A percentile compares a stretch with the other conserved stretches of the same genome.
Conservation (phyloP, 2,888 invertebrate genomes). For the Drosophila parthenogenetica region DNA sequence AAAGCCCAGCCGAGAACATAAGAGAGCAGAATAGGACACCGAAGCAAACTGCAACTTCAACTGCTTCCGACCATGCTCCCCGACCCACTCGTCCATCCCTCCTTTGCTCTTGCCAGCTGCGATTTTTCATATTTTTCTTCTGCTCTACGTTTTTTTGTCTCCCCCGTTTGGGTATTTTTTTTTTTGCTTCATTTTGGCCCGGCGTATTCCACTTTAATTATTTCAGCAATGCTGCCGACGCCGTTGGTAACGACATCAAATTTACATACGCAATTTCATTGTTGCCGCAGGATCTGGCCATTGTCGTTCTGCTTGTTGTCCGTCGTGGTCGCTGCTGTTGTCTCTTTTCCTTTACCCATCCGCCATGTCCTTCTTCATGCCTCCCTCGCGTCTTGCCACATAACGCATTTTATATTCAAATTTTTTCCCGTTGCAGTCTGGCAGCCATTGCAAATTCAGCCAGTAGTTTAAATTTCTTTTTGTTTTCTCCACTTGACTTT, state of each 20-base stretch:
- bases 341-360: conserved; percentile 2
- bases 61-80: neutral
- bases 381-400: conserved; percentile 49
- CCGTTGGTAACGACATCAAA: conserved; percentile 80
- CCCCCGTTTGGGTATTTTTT: neutral
- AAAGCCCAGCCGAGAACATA: conserved; percentile 12
- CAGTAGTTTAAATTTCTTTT: conserved; percentile 49
- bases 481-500: conserved; percentile 62
- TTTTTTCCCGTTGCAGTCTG: conserved; percentile 70
- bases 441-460: conserved; percentile 65
- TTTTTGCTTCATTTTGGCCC: conserved; percentile 29
- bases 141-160: neutral
- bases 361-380: conserved; percentile 7
- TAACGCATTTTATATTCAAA: conserved; percentile 80
- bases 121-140: conserved; percentile 34
- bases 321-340: conserved; percentile 9
- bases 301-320: conserved; percentile 52
- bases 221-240: conserved; percentile 77
- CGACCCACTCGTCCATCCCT: neutral
- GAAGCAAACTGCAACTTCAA: conserved; percentile 50
- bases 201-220: conserved; percentile 78
- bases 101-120: conserved; percentile 17
- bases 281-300: conserved; percentile 77
- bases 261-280: conserved; percentile 82
- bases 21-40: conserved; percentile 9